Evolutionary conservation across 1,140 invertebrate species (phyloP).

Genomic region (Neodiprion pinetum): DNA sequence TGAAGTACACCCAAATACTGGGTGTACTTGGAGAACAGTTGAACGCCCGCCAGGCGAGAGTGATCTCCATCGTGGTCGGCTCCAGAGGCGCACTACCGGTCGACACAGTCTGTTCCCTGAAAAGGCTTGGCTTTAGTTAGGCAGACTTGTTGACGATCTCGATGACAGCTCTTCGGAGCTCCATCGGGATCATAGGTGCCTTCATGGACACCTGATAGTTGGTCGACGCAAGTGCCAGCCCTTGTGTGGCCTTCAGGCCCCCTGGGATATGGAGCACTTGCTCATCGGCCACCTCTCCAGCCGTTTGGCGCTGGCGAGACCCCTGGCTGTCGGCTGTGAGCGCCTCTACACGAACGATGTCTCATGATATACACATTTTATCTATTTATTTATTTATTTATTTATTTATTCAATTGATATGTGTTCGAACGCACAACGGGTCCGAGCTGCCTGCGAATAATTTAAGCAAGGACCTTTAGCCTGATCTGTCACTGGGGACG

Average conservation of each 20-base stretch:
- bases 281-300: not conserved
- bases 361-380: too few relatives aligned
- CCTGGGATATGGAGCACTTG: not conserved
- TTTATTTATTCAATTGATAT: not conserved
- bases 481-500: not conserved
- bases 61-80: not conserved
- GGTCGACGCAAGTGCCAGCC: not conserved
- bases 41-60: not conserved
- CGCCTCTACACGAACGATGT: too few relatives aligned
- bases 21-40: not conserved
- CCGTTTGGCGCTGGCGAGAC: too few relatives aligned
- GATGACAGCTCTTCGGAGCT: conserved; percentile 23
- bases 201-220: conserved; percentile 32
- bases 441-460: not conserved
- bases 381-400: not conserved
- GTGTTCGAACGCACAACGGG: not conserved
- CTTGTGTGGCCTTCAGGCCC: not conserved
- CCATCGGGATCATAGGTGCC: conserved; percentile 40
- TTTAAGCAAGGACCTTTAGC: not conserved
- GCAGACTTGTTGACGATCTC: not conserved
- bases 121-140: not conserved
- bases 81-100: not conserved
- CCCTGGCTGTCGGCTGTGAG: too few relatives aligned
- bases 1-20: not conserved
- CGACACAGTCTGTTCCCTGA: not conserved